phyloP scores from a whole-genome alignment of 2,888 invertebrate genomes.

The Cybosia mesomella region DNA sequence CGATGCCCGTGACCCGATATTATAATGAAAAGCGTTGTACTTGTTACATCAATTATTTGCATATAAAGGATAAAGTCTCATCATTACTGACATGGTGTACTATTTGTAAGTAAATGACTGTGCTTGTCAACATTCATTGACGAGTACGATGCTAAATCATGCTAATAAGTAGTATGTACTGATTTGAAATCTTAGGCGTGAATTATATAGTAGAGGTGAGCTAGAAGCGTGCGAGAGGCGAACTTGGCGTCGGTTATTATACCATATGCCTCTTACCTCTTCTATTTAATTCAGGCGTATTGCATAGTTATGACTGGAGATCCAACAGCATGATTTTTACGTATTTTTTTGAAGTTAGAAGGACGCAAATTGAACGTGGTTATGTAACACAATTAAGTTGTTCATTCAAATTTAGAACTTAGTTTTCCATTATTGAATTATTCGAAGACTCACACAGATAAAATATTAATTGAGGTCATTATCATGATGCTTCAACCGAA shows the following conservation, averaged over 20 bases:
- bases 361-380: background rate
- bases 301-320: background rate
- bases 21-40: constrained; percentile 37
- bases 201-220: no score
- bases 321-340: background rate
- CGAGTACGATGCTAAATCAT: background rate
- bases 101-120: constrained; percentile 4
- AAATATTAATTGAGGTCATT: background rate
- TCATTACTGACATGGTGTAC: constrained; percentile 1
- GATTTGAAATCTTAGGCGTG: no score
- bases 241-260: no score
- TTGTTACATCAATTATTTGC: constrained; percentile 35
- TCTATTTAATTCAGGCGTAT: no score
- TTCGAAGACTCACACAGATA: background rate
- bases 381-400: background rate
- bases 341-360: background rate
- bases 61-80: constrained; percentile 23
- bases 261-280: no score
- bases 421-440: background rate
- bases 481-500: background rate
- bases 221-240: no score
- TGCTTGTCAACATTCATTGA: background rate
- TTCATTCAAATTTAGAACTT: background rate
- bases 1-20: constrained; percentile 52
- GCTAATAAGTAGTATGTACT: background rate